Conservation (phyloP, 2,113 vertebrate genomes). For the Balaeniceps rex region DNA sequence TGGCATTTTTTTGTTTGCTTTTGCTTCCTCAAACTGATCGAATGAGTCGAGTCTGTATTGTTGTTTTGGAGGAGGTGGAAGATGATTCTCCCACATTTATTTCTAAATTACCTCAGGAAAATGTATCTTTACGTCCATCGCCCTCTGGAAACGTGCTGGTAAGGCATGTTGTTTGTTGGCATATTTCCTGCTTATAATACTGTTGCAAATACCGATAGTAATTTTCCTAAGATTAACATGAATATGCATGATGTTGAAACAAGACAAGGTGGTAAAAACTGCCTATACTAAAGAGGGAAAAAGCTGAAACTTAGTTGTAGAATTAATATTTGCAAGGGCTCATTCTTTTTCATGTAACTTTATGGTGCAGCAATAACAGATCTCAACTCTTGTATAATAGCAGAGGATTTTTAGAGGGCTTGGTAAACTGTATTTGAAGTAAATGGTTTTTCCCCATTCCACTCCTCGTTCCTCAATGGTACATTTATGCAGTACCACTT, state of each 20-base stretch:
- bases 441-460: neutral
- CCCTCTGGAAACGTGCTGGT: conserved; percentile 77
- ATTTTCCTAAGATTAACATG: neutral
- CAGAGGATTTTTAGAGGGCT: neutral
- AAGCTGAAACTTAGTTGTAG: neutral
- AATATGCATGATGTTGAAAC: neutral
- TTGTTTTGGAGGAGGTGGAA: conserved; percentile 94
- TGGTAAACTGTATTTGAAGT: neutral
- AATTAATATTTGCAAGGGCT: neutral
- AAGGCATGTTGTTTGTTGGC: conserved; percentile 66
- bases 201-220: neutral
- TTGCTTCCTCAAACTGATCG: conserved; percentile 81
- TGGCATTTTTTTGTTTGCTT: conserved; percentile 21
- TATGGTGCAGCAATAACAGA: neutral
- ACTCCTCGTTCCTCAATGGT: neutral
- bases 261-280: neutral
- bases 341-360: neutral
- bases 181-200: conserved; percentile 25
- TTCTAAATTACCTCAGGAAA: conserved; percentile 79
- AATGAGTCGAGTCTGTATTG: conserved; percentile 94
- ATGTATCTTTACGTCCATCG: conserved; percentile 56
- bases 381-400: neutral
- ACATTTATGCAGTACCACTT: conserved; percentile 7
- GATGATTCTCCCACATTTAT: conserved; percentile 82
- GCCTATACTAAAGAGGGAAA: neutral